phyloP scores from a whole-genome alignment of 1,140 invertebrate genomes.

The Hirudo medicinalis region DNA sequence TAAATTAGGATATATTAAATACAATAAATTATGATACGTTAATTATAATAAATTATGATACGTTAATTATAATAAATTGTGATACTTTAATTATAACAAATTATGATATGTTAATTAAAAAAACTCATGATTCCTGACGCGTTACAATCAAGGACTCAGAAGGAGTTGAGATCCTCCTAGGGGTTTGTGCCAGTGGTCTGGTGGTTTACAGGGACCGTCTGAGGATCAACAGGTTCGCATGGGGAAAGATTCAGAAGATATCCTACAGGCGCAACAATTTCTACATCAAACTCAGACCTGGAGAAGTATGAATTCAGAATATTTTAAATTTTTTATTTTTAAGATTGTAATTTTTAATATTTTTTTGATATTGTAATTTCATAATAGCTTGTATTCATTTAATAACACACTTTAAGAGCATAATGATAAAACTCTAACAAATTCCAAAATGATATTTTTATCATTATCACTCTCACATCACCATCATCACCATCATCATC shows the following conservation, averaged over 20 bases:
- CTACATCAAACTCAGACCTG: constrained; percentile 91
- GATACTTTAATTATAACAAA: too few relatives aligned
- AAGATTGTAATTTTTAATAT: neutral
- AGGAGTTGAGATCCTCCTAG: constrained; percentile 85
- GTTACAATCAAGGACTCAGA: constrained; percentile 59
- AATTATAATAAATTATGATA: too few relatives aligned
- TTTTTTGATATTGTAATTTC: too few relatives aligned
- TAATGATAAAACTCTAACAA: too few relatives aligned
- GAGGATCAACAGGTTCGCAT: constrained; percentile 79
- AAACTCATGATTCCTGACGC: too few relatives aligned
- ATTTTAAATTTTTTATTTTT: neutral
- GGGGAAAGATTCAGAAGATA: constrained; percentile 98
- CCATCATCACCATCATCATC: neutral
- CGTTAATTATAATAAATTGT: too few relatives aligned
- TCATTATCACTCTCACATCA: neutral
- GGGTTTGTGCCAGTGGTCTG: constrained; percentile 87
- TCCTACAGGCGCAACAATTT: constrained; percentile 97
- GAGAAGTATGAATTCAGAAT: constrained; percentile 50
- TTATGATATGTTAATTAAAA: too few relatives aligned
- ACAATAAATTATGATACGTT: too few relatives aligned
- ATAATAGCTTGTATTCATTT: too few relatives aligned
- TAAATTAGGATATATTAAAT: too few relatives aligned
- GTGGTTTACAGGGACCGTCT: constrained; percentile 86
- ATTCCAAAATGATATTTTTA: neutral
- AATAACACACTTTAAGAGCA: too few relatives aligned